A percentile compares a stretch with the other conserved stretches of the same genome.
Evolutionary conservation across 2,113 vertebrate genomes (phyloP).

Genomic region (Ovis canadensis): DNA sequence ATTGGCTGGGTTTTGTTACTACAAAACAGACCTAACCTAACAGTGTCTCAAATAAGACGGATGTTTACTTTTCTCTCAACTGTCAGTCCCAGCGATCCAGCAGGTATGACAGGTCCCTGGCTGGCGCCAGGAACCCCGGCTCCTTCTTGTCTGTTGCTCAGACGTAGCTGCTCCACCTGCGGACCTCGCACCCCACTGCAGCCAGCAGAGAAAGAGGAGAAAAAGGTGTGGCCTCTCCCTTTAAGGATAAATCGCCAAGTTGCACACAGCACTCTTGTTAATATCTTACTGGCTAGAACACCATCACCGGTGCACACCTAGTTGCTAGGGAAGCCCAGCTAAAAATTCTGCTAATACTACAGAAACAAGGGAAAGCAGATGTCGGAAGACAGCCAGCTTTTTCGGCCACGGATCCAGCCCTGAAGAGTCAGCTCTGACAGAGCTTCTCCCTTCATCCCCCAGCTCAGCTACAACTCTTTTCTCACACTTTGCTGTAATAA

Average conservation of each 20-base stretch:
- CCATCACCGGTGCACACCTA: neutral
- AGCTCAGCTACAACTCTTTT: neutral
- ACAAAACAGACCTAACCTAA: neutral
- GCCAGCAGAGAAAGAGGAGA: neutral
- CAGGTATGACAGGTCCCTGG: neutral
- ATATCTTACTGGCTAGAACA: neutral
- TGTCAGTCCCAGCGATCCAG: neutral
- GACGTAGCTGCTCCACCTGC: neutral
- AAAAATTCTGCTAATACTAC: neutral
- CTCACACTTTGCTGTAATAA: neutral
- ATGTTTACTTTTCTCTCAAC: neutral
- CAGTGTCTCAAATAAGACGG: neutral
- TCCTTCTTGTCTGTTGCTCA: neutral
- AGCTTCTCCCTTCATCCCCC: neutral
- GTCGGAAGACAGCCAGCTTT: neutral
- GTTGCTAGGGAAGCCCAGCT: neutral
- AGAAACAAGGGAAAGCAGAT: neutral
- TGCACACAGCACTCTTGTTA: neutral
- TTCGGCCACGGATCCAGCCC: neutral
- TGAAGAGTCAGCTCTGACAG: neutral
- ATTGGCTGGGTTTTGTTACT: neutral
- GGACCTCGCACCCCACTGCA: too few relatives aligned
- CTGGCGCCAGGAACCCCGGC: neutral
- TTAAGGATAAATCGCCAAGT: neutral
- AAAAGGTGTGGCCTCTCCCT: neutral